A percentile compares a stretch with the other conserved stretches of the same genome.
Conservation (phyloP, 1,140 invertebrate genomes). For the Procambarus clarkii region DNA sequence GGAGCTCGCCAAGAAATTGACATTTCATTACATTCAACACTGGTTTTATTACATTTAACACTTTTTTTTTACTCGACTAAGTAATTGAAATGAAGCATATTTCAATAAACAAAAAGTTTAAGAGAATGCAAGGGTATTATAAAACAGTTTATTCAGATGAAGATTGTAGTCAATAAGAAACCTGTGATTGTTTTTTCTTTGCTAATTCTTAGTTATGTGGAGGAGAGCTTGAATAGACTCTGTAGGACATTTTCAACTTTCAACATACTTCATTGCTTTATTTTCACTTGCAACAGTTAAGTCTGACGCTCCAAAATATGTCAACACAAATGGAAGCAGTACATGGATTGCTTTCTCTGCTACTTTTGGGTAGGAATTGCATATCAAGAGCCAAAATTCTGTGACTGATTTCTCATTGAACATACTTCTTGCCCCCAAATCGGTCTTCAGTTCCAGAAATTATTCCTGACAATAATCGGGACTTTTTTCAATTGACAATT, state of each 20-base stretch:
- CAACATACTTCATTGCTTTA: constrained; percentile 11
- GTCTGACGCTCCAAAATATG: constrained; percentile 14
- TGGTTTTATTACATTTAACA: too few species aligned
- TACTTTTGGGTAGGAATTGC: constrained; percentile 37
- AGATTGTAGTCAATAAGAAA: constrained; percentile 30
- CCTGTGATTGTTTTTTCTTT: constrained; percentile 39
- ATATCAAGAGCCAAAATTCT: constrained; percentile 41
- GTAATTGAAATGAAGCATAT: too few species aligned
- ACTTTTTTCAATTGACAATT: constrained; percentile 35
- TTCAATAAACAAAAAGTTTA: not conserved
- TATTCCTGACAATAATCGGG: constrained; percentile 28
- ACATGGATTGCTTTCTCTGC: constrained; percentile 5
- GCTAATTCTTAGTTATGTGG: not conserved
- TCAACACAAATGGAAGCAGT: constrained; percentile 27
- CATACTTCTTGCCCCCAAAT: constrained; percentile 22
- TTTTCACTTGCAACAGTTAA: constrained; percentile 33
- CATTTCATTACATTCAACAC: too few species aligned
- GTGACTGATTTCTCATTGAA: constrained; percentile 24
- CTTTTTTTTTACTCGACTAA: too few species aligned
- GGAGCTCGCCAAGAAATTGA: too few species aligned
- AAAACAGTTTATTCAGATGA: not conserved
- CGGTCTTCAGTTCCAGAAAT: constrained; percentile 42
- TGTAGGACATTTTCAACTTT: constrained; percentile 34
- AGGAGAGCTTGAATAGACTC: constrained; percentile 13
- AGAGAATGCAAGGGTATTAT: not conserved